Percentiles rank a stretch among this genome's conserved stretches.
Evolutionary conservation across 53 echinoderm and acorn worm genomes (phyloP).

Genomic region (Glandiceps talaboti): DNA sequence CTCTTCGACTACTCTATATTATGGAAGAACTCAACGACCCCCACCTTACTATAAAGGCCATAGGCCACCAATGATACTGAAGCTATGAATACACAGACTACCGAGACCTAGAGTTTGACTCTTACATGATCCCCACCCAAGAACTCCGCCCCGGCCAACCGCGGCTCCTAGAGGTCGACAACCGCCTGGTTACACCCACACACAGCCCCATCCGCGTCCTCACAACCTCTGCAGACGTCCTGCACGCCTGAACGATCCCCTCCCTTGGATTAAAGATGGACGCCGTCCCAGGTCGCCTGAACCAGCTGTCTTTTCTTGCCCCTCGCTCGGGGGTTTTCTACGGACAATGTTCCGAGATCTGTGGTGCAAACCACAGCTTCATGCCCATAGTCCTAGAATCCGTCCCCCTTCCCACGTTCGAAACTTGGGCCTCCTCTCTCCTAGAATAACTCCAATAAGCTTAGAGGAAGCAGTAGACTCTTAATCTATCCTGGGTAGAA

Average conservation of each 20-base stretch:
- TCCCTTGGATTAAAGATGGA: slow-evolving; percentile 46
- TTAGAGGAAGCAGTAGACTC: no score
- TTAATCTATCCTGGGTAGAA: no score
- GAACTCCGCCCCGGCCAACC: slow-evolving; percentile 24
- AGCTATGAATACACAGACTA: slow-evolving; percentile 59
- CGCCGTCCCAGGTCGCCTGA: no score
- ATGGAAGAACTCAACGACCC: slow-evolving; percentile 57
- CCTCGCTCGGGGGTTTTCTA: no score
- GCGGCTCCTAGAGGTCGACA: slow-evolving; percentile 54
- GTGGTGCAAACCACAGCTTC: no score
- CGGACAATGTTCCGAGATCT: no score
- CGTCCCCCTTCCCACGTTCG: no score
- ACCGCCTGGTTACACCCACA: slow-evolving; percentile 27
- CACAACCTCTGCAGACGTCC: slow-evolving; percentile 36
- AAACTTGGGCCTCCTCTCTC: no score
- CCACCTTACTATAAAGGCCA: slow-evolving; percentile 43
- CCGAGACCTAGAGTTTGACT: slow-evolving; percentile 42
- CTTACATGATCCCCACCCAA: slow-evolving; percentile 38
- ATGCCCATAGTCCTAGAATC: no score
- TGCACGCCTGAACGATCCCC: slow-evolving; percentile 50
- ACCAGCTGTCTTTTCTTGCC: no score
- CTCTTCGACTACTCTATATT: no score
- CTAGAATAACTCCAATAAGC: no score
- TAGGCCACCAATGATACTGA: slow-evolving; percentile 73
- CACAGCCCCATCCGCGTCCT: slow-evolving; percentile 43